Percentiles rank a stretch among this genome's conserved stretches.
phyloP scores from a whole-genome alignment of 23 tunicate genomes.

The Styela plicata region DNA sequence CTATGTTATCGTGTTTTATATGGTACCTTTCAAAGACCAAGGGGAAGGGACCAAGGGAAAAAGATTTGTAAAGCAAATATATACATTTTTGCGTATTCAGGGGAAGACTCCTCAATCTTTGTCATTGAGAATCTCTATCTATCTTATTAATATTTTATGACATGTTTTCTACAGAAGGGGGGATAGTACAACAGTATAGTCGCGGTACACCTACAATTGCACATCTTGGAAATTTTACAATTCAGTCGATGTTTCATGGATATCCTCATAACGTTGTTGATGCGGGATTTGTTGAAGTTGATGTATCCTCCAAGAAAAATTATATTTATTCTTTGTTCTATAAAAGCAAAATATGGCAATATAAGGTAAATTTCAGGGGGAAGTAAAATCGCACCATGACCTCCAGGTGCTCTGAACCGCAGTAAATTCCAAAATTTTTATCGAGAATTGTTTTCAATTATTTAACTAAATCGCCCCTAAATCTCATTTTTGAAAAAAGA shows the following conservation, averaged over 20 bases:
- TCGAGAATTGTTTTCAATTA: no score
- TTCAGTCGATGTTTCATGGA: conserved; percentile 32
- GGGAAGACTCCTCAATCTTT: background rate
- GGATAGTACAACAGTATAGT: conserved; percentile 41
- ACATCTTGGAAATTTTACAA: conserved; percentile 1
- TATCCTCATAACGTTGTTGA: conserved; percentile 40
- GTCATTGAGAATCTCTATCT: background rate
- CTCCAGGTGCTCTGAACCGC: no score
- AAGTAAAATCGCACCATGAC: no score
- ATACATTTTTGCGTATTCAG: no score
- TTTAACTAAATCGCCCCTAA: no score
- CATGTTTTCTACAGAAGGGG: conserved; percentile 23
- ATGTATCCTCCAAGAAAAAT: conserved; percentile 9
- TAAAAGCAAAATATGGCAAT: conserved; percentile 47
- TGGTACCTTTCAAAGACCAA: no score
- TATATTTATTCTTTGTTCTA: conserved; percentile 31
- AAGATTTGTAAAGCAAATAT: no score
- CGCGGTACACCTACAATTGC: conserved; percentile 34
- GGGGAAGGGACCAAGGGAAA: no score
- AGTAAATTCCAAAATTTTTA: no score
- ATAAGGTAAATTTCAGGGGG: conserved; percentile 50
- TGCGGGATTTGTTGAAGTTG: conserved; percentile 42
- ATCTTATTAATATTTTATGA: background rate
- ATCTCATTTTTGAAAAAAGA: no score
- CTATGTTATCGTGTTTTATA: no score